Evolutionary conservation across 2,888 invertebrate species (phyloP).

Genomic region (Patella pellucida): DNA sequence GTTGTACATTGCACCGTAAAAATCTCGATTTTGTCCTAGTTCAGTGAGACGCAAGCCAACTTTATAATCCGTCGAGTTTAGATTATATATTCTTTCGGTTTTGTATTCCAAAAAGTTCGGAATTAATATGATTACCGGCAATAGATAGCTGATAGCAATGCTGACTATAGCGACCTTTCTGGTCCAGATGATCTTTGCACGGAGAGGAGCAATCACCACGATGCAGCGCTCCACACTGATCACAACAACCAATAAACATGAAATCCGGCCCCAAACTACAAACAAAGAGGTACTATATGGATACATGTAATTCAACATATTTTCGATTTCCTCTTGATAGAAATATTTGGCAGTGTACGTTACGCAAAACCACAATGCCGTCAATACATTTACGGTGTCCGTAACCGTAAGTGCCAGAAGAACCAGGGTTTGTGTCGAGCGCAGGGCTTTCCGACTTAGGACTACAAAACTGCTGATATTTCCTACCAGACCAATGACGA

Average conservation of each 20-base stretch:
- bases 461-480: background rate
- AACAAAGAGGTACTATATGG: background rate
- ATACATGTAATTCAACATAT: background rate
- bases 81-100: background rate
- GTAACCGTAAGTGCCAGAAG: background rate
- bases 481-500: background rate
- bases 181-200: background rate
- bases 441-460: background rate
- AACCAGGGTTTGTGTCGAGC: background rate
- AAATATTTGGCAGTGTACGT: background rate
- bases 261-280: background rate
- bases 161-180: background rate
- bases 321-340: background rate
- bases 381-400: background rate
- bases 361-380: background rate
- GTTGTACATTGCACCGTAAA: background rate
- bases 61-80: background rate
- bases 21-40: background rate
- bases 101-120: background rate
- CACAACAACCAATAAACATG: background rate
- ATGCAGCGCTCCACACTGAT: background rate
- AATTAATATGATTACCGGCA: background rate
- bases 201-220: background rate
- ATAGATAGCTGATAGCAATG: background rate
- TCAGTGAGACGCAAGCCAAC: background rate